Conservation (phyloP, 2,888 invertebrate species). For the Tiphia femorata region DNA sequence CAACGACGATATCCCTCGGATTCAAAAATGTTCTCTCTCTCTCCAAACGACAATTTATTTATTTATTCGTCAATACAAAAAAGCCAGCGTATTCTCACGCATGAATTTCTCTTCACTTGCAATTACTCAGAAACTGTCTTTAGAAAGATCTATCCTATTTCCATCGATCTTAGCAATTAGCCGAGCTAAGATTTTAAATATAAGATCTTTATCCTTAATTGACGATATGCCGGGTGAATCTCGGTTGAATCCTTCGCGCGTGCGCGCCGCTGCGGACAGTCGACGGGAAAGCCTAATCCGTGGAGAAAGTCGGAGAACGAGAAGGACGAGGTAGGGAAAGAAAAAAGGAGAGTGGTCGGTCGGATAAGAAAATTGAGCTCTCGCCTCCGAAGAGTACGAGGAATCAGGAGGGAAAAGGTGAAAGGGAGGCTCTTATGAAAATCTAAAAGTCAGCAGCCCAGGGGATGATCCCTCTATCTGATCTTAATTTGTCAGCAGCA, state of each 20-base stretch:
- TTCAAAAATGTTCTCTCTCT: no score
- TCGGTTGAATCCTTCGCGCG: not conserved
- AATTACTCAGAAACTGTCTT: no score
- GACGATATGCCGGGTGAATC: not conserved
- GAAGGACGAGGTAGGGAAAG: conserved; percentile 10
- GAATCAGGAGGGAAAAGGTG: conserved; percentile 26
- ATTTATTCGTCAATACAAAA: no score
- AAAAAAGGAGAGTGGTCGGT: conserved; percentile 30
- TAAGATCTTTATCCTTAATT: no score
- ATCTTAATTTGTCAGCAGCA: conserved; percentile 66
- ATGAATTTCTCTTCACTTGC: no score
- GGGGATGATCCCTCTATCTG: conserved; percentile 65
- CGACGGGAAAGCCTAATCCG: conserved; percentile 6
- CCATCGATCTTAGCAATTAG: no score
- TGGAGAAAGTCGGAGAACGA: not conserved
- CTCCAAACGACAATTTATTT: no score
- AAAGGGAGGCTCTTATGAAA: conserved; percentile 53
- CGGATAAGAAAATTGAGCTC: conserved; percentile 60
- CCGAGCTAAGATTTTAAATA: no score
- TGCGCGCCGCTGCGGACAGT: not conserved
- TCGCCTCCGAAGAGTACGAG: conserved; percentile 23
- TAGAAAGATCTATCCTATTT: no score
- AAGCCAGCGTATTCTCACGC: no score
- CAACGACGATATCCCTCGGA: no score
- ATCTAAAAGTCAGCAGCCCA: conserved; percentile 64